These are phyloP conservation scores for Stichodactyla helianthus DNA, from an alignment of 64 coral and sea anemone genomes.

Conservation along the genomic window DNA sequence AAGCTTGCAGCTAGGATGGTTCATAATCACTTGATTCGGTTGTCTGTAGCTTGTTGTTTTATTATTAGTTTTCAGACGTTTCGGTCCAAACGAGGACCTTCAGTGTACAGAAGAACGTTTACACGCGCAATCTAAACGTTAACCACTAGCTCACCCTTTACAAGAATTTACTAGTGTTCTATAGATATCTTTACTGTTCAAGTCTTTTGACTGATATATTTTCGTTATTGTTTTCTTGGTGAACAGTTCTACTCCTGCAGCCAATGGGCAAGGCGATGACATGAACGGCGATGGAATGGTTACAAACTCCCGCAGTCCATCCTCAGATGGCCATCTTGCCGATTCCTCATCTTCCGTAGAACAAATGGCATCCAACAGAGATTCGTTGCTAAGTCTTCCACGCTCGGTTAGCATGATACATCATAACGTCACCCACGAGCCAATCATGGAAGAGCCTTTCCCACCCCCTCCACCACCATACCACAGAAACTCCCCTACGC, in stretches of 20 bases:
- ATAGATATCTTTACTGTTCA: too few species aligned
- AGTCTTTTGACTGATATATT: background rate
- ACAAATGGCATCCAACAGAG: constrained; percentile 70
- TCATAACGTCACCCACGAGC: constrained; percentile 49
- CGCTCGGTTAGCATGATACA: constrained; percentile 51
- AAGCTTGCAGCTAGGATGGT: too few species aligned
- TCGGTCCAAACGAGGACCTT: too few species aligned
- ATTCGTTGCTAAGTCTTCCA: constrained; percentile 88
- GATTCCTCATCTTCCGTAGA: constrained; percentile 85
- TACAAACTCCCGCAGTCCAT: constrained; percentile 38
- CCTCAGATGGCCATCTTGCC: constrained; percentile 80
- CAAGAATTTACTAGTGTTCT: too few species aligned
- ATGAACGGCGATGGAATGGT: constrained; percentile 1
- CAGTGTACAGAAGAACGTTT: too few species aligned
- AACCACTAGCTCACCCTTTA: too few species aligned
- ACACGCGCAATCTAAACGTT: too few species aligned
- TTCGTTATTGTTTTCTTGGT: background rate
- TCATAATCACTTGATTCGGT: too few species aligned
- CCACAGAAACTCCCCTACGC: constrained; percentile 35
- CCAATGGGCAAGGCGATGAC: background rate
- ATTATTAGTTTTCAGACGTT: too few species aligned
- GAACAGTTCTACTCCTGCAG: background rate
- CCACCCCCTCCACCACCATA: constrained; percentile 66
- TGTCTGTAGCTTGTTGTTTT: too few species aligned
- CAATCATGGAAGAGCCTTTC: constrained; percentile 69